A percentile compares a stretch with the other conserved stretches of the same genome.
These are phyloP conservation scores for Ancistrus triradiatus DNA, from an alignment of 2,113 vertebrate genomes.

Conservation along the genomic window DNA sequence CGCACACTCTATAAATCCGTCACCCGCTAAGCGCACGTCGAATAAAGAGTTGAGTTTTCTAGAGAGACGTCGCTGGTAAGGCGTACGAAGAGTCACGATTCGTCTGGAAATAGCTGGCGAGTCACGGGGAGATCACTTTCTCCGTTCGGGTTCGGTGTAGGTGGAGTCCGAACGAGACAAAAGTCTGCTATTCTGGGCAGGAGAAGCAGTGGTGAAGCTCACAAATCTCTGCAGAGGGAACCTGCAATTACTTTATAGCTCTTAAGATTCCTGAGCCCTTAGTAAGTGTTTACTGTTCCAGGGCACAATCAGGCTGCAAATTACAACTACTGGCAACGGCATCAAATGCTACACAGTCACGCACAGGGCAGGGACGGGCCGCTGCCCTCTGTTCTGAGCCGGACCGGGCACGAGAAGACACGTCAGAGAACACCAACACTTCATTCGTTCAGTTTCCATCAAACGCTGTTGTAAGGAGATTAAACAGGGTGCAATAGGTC, in stretches of 20 bases:
- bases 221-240: slow-evolving; percentile 75
- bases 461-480: too few relatives aligned
- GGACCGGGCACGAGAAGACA: slow-evolving; percentile 14
- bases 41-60: too few relatives aligned
- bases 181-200: not conserved
- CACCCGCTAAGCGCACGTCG: too few relatives aligned
- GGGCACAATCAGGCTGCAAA: slow-evolving; percentile 77
- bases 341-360: slow-evolving; percentile 80
- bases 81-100: too few relatives aligned
- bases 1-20: too few relatives aligned
- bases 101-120: too few relatives aligned
- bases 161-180: not conserved
- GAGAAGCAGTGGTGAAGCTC: slow-evolving; percentile 51
- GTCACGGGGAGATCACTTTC: not conserved
- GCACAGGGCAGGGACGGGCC: slow-evolving; percentile 56
- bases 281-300: slow-evolving; percentile 82
- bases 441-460: too few relatives aligned
- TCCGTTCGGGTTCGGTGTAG: not conserved
- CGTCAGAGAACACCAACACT: not conserved
- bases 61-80: too few relatives aligned
- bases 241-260: slow-evolving; percentile 89
- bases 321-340: slow-evolving; percentile 82
- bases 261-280: slow-evolving; percentile 88
- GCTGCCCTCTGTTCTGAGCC: slow-evolving; percentile 35
- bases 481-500: too few relatives aligned